Percentiles rank a stretch among this genome's conserved stretches.
These are phyloP conservation scores for Tridacna crocea DNA, from an alignment of 2,888 invertebrate species.

Conservation along the genomic window DNA sequence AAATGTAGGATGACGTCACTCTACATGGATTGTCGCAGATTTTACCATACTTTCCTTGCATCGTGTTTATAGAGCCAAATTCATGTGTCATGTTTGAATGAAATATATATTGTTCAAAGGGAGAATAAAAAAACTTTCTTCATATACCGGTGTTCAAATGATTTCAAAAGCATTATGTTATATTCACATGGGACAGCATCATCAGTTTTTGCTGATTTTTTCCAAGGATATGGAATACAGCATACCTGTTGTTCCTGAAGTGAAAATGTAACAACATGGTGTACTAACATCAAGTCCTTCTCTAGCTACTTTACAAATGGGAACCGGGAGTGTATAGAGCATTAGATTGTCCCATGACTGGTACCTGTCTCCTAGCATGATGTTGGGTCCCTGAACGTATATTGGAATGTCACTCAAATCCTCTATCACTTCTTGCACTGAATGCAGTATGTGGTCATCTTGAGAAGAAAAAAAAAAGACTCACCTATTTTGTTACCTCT, in stretches of 20 bases:
- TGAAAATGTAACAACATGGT: conserved; percentile 95
- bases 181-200: too few relatives aligned
- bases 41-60: too few relatives aligned
- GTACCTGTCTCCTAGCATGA: conserved; percentile 50
- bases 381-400: conserved; percentile 66
- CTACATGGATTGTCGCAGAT: too few relatives aligned
- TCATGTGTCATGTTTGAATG: too few relatives aligned
- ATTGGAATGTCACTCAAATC: conserved; percentile 67
- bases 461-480: neutral
- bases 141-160: too few relatives aligned
- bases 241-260: conserved; percentile 87
- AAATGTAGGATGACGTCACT: too few relatives aligned
- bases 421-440: conserved; percentile 67
- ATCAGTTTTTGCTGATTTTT: too few relatives aligned
- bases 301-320: conserved; percentile 60
- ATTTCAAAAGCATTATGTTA: too few relatives aligned
- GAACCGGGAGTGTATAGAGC: conserved; percentile 56
- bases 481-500: too few relatives aligned
- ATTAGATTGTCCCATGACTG: conserved; percentile 71
- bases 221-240: neutral
- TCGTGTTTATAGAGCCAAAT: too few relatives aligned
- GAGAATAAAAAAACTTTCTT: too few relatives aligned
- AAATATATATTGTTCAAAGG: too few relatives aligned
- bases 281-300: conserved; percentile 61
- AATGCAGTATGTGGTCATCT: conserved; percentile 71